Conservation (phyloP, 2,888 invertebrate genomes). For the Conops quadrifasciatus region DNA sequence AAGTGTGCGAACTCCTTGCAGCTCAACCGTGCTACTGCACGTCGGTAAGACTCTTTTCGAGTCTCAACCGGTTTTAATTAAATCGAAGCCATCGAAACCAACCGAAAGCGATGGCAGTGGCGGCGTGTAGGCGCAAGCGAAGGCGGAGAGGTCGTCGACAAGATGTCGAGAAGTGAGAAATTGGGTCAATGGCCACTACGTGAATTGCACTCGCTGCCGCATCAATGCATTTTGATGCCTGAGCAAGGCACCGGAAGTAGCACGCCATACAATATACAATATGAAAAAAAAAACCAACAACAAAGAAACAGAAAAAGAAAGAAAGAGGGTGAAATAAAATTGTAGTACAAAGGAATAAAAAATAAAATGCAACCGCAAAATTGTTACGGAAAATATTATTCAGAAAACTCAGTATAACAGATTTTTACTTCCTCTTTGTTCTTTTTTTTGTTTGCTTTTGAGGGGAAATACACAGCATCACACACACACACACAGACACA, state of each 20-base stretch:
- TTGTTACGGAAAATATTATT: not conserved
- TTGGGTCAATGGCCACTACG: slow-evolving; percentile 32
- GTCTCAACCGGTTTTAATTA: not conserved
- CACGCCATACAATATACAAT: not conserved
- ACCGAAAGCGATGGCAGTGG: no score
- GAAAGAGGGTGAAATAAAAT: not conserved
- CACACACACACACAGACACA: no score
- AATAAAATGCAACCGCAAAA: not conserved
- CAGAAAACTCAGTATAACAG: no score
- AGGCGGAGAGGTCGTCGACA: not conserved
- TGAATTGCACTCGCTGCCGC: slow-evolving; percentile 5
- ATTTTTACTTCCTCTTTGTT: no score
- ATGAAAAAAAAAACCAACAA: not conserved
- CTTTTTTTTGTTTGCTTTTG: no score
- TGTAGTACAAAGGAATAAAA: not conserved
- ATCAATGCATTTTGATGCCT: slow-evolving; percentile 6
- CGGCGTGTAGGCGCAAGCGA: not conserved
- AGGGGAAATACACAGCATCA: no score
- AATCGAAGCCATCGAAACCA: slow-evolving; percentile 9
- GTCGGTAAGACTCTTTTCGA: not conserved
- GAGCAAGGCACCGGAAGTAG: slow-evolving; percentile 15
- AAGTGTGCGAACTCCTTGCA: no score
- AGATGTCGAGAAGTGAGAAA: slow-evolving; percentile 9
- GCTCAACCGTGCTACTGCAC: no score
- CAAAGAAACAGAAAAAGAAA: not conserved